A percentile compares a stretch with the other conserved stretches of the same genome.
phyloP scores from a whole-genome alignment of 2,888 invertebrate genomes.

The Cartodere bifasciata region DNA sequence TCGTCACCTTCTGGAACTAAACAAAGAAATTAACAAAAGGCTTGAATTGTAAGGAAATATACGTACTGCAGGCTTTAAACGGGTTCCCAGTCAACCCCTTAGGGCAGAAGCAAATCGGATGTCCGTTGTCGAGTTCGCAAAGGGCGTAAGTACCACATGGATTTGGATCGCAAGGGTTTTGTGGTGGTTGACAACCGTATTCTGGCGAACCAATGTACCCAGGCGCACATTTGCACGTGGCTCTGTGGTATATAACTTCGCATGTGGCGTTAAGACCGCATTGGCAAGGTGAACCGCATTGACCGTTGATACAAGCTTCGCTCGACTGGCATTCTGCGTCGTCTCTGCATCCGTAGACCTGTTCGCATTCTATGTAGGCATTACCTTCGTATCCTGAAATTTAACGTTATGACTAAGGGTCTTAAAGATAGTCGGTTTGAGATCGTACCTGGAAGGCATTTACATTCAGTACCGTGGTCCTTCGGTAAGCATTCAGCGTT shows the following conservation, averaged over 20 bases:
- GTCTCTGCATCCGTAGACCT: conserved; percentile 57
- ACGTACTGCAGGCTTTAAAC: conserved; percentile 81
- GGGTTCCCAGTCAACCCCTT: conserved; percentile 86
- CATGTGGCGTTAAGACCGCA: conserved; percentile 74
- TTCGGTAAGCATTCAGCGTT: conserved; percentile 67
- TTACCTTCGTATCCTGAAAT: conserved; percentile 68
- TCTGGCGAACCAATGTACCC: conserved; percentile 72
- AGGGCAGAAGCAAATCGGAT: conserved; percentile 80
- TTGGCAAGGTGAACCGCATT: conserved; percentile 63
- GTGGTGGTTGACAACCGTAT: conserved; percentile 57
- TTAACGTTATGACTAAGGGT: too few species aligned
- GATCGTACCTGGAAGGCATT: conserved; percentile 59
- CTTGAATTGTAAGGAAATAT: neutral
- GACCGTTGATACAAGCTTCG: conserved; percentile 66
- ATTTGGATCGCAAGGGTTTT: conserved; percentile 68
- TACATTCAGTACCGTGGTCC: conserved; percentile 65
- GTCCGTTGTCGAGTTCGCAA: conserved; percentile 74
- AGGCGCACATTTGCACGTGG: conserved; percentile 68
- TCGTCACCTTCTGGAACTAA: conserved; percentile 79
- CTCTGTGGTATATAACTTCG: conserved; percentile 65
- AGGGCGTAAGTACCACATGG: conserved; percentile 80
- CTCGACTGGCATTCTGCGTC: conserved; percentile 59
- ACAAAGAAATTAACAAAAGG: conserved; percentile 21
- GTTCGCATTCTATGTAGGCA: conserved; percentile 58
- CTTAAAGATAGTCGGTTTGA: too few species aligned